Conservation (phyloP, 2,888 invertebrate genomes). For the Loripinus fragilis region DNA sequence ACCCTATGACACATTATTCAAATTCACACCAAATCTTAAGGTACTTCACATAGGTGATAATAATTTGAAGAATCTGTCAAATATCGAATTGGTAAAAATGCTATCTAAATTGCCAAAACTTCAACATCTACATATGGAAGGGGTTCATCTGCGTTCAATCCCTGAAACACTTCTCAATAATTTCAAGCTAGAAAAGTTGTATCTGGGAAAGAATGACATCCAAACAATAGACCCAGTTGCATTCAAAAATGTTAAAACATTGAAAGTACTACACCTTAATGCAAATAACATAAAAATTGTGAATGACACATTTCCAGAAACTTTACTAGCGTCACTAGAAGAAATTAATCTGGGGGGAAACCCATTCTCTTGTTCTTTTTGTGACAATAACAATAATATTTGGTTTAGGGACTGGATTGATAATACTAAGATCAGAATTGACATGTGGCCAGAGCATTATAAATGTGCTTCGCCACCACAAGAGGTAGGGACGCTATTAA, state of each 20-base stretch:
- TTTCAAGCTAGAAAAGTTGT: not conserved
- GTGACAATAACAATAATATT: not conserved
- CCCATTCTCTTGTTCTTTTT: slow-evolving; percentile 27
- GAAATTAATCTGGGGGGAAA: slow-evolving; percentile 17
- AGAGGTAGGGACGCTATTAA: not conserved
- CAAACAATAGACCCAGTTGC: not conserved
- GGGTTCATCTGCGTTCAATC: slow-evolving; percentile 3
- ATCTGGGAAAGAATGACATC: slow-evolving; percentile 13
- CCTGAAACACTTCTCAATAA: slow-evolving; percentile 14
- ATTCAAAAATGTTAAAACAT: not conserved
- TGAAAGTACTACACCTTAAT: slow-evolving; percentile 16
- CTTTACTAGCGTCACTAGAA: not conserved
- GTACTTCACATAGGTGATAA: slow-evolving; percentile 27
- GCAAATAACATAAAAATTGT: slow-evolving; percentile 2
- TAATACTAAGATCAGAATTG: slow-evolving; percentile 2
- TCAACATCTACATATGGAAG: not conserved
- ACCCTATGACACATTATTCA: slow-evolving; percentile 4
- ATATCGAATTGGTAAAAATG: not conserved
- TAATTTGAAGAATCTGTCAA: not conserved
- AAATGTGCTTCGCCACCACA: slow-evolving; percentile 30
- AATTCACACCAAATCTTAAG: not conserved
- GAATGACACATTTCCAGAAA: slow-evolving; percentile 17
- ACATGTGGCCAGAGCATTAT: slow-evolving; percentile 30
- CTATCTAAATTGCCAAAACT: slow-evolving; percentile 18
- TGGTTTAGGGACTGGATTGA: slow-evolving; percentile 30